Evolutionary conservation across 2,113 vertebrate genomes (phyloP).

Genomic region (Picathartes gymnocephalus): DNA sequence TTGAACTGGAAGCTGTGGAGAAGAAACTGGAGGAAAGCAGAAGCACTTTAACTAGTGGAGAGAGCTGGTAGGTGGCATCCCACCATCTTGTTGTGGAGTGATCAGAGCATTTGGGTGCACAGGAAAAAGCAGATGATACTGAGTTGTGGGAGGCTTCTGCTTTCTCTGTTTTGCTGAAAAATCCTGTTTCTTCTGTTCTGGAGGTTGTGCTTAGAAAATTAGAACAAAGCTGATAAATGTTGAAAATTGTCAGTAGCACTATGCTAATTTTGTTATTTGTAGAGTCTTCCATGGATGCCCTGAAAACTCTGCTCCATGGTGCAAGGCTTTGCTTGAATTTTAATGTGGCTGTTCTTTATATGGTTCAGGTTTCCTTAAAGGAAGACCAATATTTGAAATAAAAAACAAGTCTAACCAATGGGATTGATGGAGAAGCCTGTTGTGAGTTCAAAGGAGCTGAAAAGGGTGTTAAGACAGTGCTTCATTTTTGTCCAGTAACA

Average conservation of each 20-base stretch:
- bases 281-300: background rate
- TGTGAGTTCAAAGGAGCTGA: background rate
- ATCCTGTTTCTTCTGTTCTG: background rate
- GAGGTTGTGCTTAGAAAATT: background rate
- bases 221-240: background rate
- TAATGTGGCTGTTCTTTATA: background rate
- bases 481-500: background rate
- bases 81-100: background rate
- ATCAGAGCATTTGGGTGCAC: background rate
- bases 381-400: background rate
- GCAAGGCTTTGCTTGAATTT: background rate
- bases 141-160: background rate
- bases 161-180: background rate
- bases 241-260: background rate
- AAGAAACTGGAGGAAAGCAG: conserved; percentile 66
- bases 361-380: background rate
- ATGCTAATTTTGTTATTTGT: background rate
- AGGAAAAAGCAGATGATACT: background rate
- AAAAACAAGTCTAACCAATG: background rate
- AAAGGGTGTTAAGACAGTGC: background rate
- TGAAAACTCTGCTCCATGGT: background rate
- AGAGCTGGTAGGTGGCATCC: conserved; percentile 77
- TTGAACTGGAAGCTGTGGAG: conserved; percentile 75
- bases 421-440: background rate
- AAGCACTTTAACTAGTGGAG: conserved; percentile 61